Evolutionary conservation across 2,888 invertebrate species (phyloP).

Genomic region (Eurytoma adleriae): DNA sequence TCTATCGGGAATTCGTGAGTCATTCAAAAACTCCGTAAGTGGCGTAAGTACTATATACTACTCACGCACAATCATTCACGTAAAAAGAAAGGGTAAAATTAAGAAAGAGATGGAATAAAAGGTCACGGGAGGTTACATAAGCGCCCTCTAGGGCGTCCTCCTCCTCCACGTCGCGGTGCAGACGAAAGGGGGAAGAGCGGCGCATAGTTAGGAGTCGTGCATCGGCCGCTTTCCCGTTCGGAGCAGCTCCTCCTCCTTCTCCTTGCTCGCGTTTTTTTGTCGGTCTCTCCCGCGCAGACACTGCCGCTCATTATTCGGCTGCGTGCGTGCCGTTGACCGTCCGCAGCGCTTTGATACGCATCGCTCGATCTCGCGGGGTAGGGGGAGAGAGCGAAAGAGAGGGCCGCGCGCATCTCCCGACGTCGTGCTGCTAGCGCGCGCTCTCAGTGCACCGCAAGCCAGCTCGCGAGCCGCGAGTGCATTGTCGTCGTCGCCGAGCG

Average conservation of each 20-base stretch:
- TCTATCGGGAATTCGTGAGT: background rate
- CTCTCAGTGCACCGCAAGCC: no score
- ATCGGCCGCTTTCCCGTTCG: constrained; percentile 42
- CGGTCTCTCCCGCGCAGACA: background rate
- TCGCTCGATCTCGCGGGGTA: background rate
- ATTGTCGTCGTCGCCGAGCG: background rate
- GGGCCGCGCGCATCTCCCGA: background rate
- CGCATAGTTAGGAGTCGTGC: constrained; percentile 23
- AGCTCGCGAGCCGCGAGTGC: background rate
- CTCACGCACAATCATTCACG: background rate
- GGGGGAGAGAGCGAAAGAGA: background rate
- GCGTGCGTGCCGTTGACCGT: constrained; percentile 26
- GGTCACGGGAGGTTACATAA: constrained; percentile 33
- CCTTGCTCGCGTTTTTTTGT: background rate
- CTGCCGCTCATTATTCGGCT: background rate
- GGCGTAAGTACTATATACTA: background rate
- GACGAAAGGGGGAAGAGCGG: background rate
- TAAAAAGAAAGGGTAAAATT: background rate
- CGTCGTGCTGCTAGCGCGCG: no score
- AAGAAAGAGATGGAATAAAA: background rate
- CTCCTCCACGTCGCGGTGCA: background rate
- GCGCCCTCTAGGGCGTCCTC: constrained; percentile 53
- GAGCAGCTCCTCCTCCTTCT: background rate
- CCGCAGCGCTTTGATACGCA: constrained; percentile 10
- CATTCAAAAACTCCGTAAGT: no score